These are phyloP conservation scores for Pteronotus mesoamericanus DNA, from an alignment of 2,797 vertebrate species.

Conservation along the genomic window DNA sequence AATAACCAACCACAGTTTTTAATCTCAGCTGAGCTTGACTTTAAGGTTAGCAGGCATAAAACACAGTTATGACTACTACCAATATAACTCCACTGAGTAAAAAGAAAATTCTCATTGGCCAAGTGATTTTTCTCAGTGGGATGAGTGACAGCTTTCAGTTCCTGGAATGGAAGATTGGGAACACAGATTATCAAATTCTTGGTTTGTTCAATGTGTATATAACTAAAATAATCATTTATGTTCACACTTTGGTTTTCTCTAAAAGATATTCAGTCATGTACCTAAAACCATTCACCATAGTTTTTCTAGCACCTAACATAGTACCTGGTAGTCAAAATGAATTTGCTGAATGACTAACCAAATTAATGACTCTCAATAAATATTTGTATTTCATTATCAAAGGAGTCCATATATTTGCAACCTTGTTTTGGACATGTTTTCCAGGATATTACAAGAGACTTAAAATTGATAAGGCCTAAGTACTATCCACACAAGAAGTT, in stretches of 20 bases:
- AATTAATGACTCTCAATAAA: background rate
- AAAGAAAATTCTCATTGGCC: background rate
- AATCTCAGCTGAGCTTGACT: background rate
- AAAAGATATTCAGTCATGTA: background rate
- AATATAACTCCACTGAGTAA: background rate
- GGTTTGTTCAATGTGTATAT: background rate
- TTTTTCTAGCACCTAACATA: background rate
- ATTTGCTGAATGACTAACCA: background rate
- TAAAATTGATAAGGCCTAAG: background rate
- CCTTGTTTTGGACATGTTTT: background rate
- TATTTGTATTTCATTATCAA: background rate
- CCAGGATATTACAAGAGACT: background rate
- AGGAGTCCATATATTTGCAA: background rate
- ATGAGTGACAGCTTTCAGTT: background rate
- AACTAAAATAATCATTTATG: background rate
- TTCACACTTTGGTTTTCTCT: background rate
- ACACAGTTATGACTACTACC: background rate
- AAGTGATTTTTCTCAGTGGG: background rate
- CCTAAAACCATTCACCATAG: background rate
- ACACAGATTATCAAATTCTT: background rate
- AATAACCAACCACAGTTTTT: background rate
- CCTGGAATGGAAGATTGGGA: background rate
- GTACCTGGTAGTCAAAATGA: background rate
- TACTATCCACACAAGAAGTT: background rate
- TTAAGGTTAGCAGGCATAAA: background rate